phyloP scores from a whole-genome alignment of 2,113 vertebrate species.

The Dicaeum eximium region DNA sequence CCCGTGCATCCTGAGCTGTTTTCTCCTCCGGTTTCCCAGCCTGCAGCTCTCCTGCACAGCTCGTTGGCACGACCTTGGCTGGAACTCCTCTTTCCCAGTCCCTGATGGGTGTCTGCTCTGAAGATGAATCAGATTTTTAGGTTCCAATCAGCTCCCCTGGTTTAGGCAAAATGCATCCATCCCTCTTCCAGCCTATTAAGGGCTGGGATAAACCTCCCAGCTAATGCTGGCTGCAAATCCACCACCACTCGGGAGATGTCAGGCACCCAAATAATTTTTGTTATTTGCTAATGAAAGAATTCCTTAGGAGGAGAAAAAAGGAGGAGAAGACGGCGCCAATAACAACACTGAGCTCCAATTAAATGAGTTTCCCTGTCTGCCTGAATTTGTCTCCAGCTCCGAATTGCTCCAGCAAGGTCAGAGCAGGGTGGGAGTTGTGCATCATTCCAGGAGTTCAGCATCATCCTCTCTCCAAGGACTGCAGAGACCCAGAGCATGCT shows the following conservation, averaged over 20 bases:
- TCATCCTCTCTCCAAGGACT: not conserved
- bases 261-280: constrained; percentile 60
- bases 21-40: not conserved
- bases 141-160: constrained; percentile 63
- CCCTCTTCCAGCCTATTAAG: constrained; percentile 71
- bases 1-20: not conserved
- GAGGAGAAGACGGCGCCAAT: not conserved
- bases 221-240: constrained; percentile 66
- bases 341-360: constrained; percentile 58
- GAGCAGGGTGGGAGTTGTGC: not conserved
- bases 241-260: constrained; percentile 18
- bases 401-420: constrained; percentile 60
- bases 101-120: constrained; percentile 50
- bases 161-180: constrained; percentile 65
- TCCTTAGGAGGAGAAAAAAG: not conserved
- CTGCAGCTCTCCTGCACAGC: constrained; percentile 10
- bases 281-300: constrained; percentile 68
- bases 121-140: constrained; percentile 73
- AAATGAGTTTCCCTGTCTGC: constrained; percentile 47
- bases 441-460: not conserved
- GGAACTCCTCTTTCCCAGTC: constrained; percentile 17
- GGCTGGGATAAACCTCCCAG: constrained; percentile 35
- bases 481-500: not conserved
- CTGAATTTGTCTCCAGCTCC: constrained; percentile 54
- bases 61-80: constrained; percentile 65